Evolutionary conservation across 2,113 vertebrate genomes (phyloP), one percentile per base, ranked within the genome.

Genomic region (Fregata magnificens): DNA sequence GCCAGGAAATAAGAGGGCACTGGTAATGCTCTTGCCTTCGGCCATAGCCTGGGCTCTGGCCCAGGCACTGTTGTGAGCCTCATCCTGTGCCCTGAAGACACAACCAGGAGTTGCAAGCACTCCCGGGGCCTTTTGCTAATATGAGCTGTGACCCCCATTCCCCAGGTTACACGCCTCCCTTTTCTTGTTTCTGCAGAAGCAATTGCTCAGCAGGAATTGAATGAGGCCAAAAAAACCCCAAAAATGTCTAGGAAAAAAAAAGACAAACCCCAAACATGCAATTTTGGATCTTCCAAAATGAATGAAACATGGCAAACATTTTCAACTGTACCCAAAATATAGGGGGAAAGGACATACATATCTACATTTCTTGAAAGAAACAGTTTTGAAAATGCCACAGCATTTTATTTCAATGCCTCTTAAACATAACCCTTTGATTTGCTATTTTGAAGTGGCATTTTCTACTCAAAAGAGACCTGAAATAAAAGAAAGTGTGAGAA

Each of bases 401-500:
- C 40, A 65, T 82, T 91, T 86, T 79, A 62, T 91, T 90, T 89
- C 70, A 76, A 73, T 87, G 87, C 58, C 49, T 93, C 66, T 76
- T 80, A 77, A 95, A 87, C 40, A 56, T 45, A 88, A 70, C 58
- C 81, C 93, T 77, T 88, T 93, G 93, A 82, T 95, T 91, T 88
- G 78, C 66, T 90, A 58, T 93, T 96, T 85, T 85, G 53, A 94
- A 92, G 85, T 80, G 66, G 78, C 71, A 50, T 82, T 95, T 93
- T 76, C 78, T 78, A 82, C 74, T 96, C 84, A 86, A 81, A 55
- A 89, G 76, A 86, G 62, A 66, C 44, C 65, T 91, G 87, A 93
- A 96, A 94, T 79, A 77, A 72, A 93, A 96, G 91, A 81, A 96
- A 88, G 78, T 85, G 93, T 94, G 67, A 88, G 74, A 85, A 96